Evolutionary conservation across 2,888 invertebrate species (phyloP), one percentile per base, ranked within the genome.

Genomic region (Mythimna albipuncta): DNA sequence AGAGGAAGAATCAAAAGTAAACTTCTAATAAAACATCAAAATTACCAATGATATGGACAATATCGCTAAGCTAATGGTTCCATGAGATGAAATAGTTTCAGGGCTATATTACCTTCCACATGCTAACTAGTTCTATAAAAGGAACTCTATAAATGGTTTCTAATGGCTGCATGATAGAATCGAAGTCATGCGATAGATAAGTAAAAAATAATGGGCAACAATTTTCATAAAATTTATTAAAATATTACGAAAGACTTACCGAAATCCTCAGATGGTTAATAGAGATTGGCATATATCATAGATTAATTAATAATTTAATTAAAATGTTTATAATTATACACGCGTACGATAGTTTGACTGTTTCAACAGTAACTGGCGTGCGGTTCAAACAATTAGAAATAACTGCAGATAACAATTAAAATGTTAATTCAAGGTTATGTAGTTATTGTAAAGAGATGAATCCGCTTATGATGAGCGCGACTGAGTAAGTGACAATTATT

Each of bases 361-460:
- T 75, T 75, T 72, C 63, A 77, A 76, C 72, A 85, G 83, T 75
- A 89, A 93, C 91, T 91, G 87, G 84, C 87, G 87, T 84, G 86
- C 81, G 85, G 82, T 85, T 87, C 80, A 79, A 80, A 85, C 85
- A 87, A 89, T 86, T 88, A 89, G 83, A 83, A 78, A 83, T 86
- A 89, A 90, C 88, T 89, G 87, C 73, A 85, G 89, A 90, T 90
- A 90, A 89, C 89, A 88, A 89, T 87, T 89, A 88, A 88, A 88
- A 62, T 90, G 87, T 89, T 90, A 91, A 93, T 90, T 90, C 88
- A 91, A 90, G 91, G 91, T 83, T 90, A 88, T 82, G 86, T 88
- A 87, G 85, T 83, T 84, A 86, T 87, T 87, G 84, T 88, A 75
- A 79, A 78, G 77, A 85, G 79, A 81, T 79, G 81, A 81, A 79